Conservation (phyloP, 2,113 vertebrate species). For the Pycnonotus jocosus region DNA sequence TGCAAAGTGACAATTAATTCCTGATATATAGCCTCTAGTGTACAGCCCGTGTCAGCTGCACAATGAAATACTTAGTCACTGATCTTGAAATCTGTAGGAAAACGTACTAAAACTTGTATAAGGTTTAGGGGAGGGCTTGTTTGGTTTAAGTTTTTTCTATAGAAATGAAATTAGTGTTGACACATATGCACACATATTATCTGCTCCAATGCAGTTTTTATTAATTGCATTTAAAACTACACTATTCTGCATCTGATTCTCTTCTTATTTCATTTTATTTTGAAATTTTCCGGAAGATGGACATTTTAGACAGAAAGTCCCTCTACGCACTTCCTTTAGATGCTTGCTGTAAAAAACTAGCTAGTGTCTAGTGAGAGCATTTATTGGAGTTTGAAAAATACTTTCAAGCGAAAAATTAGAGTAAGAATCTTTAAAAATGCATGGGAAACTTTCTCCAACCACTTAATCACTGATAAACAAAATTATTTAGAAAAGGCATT, state of each 20-base stretch:
- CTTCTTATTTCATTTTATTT: not conserved
- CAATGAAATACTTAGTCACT: constrained; percentile 28
- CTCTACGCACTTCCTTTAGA: not conserved
- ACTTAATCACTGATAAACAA: not conserved
- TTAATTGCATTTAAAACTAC: not conserved
- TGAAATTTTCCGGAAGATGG: not conserved
- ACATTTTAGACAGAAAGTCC: not conserved
- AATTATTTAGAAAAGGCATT: not conserved
- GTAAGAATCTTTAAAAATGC: not conserved
- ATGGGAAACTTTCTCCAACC: not conserved
- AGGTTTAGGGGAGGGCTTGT: accelerated
- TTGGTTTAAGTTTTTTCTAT: not conserved
- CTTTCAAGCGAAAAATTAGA: not conserved
- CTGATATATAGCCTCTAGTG: constrained; percentile 22
- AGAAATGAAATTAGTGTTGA: not conserved
- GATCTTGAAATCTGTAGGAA: constrained; percentile 4
- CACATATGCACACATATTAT: not conserved
- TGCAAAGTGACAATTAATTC: constrained; percentile 62
- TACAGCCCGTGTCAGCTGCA: not conserved
- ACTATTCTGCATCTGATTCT: not conserved
- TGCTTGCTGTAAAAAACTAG: not conserved
- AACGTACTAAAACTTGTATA: not conserved
- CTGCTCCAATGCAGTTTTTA: not conserved
- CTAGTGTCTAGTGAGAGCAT: not conserved
- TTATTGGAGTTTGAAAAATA: not conserved